phyloP scores from a whole-genome alignment of 2,113 vertebrate species.

The Mormoops blainvillei region DNA sequence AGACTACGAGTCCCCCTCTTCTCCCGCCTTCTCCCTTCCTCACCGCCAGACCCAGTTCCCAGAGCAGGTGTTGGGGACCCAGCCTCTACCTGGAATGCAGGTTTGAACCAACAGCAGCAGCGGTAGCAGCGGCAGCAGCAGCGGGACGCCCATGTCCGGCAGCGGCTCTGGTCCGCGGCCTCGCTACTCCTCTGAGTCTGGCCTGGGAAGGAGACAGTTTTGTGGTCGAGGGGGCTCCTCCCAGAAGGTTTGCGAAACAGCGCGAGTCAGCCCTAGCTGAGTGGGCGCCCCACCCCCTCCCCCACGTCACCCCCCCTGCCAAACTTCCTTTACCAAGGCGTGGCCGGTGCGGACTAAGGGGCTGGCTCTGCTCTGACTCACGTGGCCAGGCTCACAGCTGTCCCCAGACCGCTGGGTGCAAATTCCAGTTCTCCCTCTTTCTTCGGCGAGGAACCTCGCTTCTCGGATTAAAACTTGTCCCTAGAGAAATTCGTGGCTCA shows the following conservation, averaged over 20 bases:
- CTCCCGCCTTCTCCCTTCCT: no score
- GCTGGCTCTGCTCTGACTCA: conserved; percentile 26
- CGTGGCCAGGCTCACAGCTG: neutral
- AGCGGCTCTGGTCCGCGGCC: neutral
- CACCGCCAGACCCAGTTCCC: neutral
- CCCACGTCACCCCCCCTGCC: neutral
- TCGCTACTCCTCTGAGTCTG: neutral
- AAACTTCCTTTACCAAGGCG: conserved; percentile 19
- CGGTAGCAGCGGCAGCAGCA: neutral
- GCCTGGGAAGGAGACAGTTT: neutral
- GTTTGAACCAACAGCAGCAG: neutral
- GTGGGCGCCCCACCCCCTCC: neutral
- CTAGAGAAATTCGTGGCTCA: neutral
- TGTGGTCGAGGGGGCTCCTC: conserved; percentile 46
- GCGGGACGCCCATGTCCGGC: conserved; percentile 9
- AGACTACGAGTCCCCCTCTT: neutral
- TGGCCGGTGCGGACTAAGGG: neutral
- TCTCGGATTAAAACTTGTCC: neutral
- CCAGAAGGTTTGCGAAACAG: conserved; percentile 31
- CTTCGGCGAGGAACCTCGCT: neutral
- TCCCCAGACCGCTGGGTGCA: neutral
- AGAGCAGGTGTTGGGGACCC: neutral
- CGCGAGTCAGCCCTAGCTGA: conserved; percentile 22
- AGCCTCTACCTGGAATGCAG: conserved; percentile 49
- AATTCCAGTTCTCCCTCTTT: neutral